Percentiles rank a stretch among this genome's conserved stretches.
phyloP scores from a whole-genome alignment of 2,888 invertebrate genomes.

The Dyspetes luteomarginatus region DNA sequence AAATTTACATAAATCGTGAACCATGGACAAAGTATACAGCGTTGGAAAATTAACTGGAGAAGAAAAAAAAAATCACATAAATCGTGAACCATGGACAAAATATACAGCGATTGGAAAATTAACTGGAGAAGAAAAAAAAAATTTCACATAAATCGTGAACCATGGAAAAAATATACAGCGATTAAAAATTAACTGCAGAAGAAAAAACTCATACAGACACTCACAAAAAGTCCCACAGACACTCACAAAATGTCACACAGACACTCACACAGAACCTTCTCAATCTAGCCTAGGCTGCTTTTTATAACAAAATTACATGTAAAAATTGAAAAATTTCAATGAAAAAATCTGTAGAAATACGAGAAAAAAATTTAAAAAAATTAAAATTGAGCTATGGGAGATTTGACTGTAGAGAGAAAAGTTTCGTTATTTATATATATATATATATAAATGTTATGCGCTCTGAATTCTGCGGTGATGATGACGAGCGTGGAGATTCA shows the following conservation, averaged over 20 bases:
- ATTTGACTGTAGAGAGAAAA: neutral
- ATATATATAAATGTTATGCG: constrained; percentile 31
- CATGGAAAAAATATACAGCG: neutral
- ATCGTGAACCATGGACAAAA: too few relatives aligned
- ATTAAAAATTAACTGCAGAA: too few relatives aligned
- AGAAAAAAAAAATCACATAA: neutral
- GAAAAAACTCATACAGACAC: neutral
- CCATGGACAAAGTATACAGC: too few relatives aligned
- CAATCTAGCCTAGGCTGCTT: neutral
- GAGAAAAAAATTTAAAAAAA: too few relatives aligned
- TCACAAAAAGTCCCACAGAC: neutral
- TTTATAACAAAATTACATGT: neutral
- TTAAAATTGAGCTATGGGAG: neutral
- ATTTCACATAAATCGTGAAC: neutral
- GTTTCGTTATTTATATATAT: neutral
- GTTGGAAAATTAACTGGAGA: neutral
- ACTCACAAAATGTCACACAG: neutral
- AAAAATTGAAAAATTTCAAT: too few relatives aligned
- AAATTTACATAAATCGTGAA: too few relatives aligned
- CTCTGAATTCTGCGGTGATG: constrained; percentile 31
- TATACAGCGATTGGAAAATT: too few relatives aligned
- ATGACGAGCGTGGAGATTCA: constrained; percentile 59
- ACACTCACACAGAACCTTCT: neutral
- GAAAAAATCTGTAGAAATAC: too few relatives aligned
- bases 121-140: neutral